These are phyloP conservation scores for Philypnodon macrostomus DNA, from an alignment of 2,797 vertebrate species.

Conservation along the genomic window DNA sequence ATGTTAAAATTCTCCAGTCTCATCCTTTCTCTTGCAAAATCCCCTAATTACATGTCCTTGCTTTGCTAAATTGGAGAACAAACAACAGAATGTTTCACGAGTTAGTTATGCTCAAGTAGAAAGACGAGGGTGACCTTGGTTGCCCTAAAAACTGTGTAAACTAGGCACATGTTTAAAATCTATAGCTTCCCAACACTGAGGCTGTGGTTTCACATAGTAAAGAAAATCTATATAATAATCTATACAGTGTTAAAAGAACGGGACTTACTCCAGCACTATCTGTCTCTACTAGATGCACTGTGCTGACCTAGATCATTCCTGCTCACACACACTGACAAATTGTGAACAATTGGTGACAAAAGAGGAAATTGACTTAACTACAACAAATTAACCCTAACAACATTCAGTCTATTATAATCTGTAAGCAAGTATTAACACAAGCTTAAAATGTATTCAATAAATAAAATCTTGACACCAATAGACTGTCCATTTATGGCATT, in stretches of 20 bases:
- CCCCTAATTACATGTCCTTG: no score
- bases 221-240: conserved; percentile 43
- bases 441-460: no score
- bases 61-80: no score
- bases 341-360: conserved; percentile 25
- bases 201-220: conserved; percentile 12
- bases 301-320: conserved; percentile 50
- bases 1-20: no score
- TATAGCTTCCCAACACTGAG: conserved; percentile 1
- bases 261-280: conserved; percentile 10
- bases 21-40: no score
- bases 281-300: background rate
- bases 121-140: conserved; percentile 18
- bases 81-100: background rate
- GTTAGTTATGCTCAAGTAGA: conserved; percentile 18
- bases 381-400: background rate
- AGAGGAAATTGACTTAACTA: conserved; percentile 1
- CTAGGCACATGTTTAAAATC: conserved; percentile 13
- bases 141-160: conserved; percentile 20
- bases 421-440: no score
- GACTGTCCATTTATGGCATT: no score
- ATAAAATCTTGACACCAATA: no score
- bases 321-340: conserved; percentile 29
- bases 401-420: background rate
- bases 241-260: background rate